Evolutionary conservation across 2,797 vertebrate genomes (phyloP).

Genomic region (Simalia tracyae): DNA sequence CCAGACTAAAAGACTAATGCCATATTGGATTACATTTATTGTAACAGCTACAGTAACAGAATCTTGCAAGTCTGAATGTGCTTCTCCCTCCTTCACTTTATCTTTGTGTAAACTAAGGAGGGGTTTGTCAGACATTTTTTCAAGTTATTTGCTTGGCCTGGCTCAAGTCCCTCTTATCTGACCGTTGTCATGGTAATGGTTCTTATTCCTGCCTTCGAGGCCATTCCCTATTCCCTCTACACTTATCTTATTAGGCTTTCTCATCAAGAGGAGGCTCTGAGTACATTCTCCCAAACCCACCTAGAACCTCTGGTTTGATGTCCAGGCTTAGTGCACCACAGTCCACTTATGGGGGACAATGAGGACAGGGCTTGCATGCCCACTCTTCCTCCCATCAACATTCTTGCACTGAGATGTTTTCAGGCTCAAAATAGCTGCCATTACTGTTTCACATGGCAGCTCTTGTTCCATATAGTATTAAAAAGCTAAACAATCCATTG

Average conservation of each 20-base stretch:
- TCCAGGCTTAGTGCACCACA: not conserved
- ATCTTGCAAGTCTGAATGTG: not conserved
- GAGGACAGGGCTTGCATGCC: not conserved
- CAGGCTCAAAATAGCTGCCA: not conserved
- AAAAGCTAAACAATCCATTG: not conserved
- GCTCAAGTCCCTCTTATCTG: not conserved
- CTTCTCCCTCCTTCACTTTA: not conserved
- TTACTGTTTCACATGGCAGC: not conserved
- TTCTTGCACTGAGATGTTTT: not conserved
- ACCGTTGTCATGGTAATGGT: not conserved
- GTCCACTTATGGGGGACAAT: not conserved
- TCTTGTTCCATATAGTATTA: not conserved
- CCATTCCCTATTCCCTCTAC: not conserved
- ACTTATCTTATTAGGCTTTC: not conserved
- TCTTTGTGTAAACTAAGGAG: not conserved
- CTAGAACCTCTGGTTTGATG: not conserved
- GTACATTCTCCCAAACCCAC: not conserved
- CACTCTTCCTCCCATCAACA: not conserved
- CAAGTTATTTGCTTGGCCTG: not conserved
- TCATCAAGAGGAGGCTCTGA: not conserved
- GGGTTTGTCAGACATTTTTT: not conserved
- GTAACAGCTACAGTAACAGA: not conserved
- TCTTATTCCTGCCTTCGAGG: not conserved
- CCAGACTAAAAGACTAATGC: not conserved
- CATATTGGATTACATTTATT: not conserved